These are phyloP conservation scores for Rhagoletis pomonella DNA, from an alignment of 1,140 invertebrate species.

Conservation along the genomic window DNA sequence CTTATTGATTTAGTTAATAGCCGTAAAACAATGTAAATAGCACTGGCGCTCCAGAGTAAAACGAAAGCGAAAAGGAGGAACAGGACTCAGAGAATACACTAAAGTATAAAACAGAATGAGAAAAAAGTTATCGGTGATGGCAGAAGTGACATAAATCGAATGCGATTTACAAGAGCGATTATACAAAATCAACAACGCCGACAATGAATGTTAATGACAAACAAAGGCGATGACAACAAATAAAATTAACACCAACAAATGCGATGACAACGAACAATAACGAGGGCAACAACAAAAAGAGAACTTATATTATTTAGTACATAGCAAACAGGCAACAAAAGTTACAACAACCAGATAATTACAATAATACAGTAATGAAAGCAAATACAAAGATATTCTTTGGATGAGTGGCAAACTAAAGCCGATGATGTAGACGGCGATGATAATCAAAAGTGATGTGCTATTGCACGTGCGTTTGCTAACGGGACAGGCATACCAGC, in stretches of 20 bases:
- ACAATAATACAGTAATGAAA: neutral
- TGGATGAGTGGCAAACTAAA: neutral
- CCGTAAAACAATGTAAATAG: no score
- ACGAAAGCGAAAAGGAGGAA: no score
- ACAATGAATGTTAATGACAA: slow-evolving; percentile 48
- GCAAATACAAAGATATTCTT: neutral
- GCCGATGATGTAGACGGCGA: neutral
- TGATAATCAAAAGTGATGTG: slow-evolving; percentile 19
- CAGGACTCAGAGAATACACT: no score
- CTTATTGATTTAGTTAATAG: no score
- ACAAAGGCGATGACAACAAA: slow-evolving; percentile 8
- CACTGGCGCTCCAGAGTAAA: no score
- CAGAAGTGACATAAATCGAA: neutral
- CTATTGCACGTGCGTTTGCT: neutral
- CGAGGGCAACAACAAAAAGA: neutral
- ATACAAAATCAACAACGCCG: slow-evolving; percentile 31
- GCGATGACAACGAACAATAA: neutral
- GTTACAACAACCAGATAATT: slow-evolving; percentile 25
- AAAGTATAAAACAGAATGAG: neutral
- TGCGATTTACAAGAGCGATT: neutral
- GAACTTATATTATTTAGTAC: neutral
- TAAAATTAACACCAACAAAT: no score
- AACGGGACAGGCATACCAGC: neutral
- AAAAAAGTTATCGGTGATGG: neutral
- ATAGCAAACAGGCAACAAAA: neutral